Evolutionary conservation across 2,797 vertebrate genomes (phyloP).

Genomic region (Ataeniobius toweri): DNA sequence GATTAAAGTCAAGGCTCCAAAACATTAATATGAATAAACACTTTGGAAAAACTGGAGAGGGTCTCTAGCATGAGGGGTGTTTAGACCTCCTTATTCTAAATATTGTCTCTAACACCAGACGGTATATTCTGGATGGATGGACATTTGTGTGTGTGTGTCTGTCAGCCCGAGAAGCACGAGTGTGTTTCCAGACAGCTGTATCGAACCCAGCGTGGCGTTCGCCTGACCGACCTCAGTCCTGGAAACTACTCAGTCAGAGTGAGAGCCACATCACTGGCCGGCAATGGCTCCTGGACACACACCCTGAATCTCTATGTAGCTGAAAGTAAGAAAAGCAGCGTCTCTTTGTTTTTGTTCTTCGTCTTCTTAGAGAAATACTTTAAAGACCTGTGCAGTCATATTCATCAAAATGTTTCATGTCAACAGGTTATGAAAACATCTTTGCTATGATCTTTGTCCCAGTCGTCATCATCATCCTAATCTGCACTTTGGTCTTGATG

Average conservation of each 20-base stretch:
- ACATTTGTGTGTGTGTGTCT: constrained; percentile 2
- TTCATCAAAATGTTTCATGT: constrained; percentile 48
- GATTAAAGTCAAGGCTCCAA: neutral
- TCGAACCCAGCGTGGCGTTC: constrained; percentile 82
- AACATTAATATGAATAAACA: neutral
- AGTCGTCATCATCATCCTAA: constrained; percentile 77
- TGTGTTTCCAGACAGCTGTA: constrained; percentile 93
- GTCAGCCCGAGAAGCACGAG: constrained; percentile 86
- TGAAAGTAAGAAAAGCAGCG: constrained; percentile 88
- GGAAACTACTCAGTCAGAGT: constrained; percentile 95
- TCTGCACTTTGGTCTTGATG: constrained; percentile 75
- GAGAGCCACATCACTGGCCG: constrained; percentile 92
- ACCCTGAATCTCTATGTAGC: constrained; percentile 88
- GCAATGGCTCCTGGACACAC: constrained; percentile 96
- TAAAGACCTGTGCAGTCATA: neutral
- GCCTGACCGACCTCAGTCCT: constrained; percentile 87
- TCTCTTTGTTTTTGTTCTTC: neutral
- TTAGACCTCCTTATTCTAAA: too few species aligned
- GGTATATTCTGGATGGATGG: too few species aligned
- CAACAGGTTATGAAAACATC: constrained; percentile 84
- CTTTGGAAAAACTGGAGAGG: neutral
- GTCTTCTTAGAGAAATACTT: neutral
- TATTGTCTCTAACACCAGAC: too few species aligned
- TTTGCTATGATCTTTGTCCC: constrained; percentile 88
- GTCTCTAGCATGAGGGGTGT: too few species aligned